These are phyloP conservation scores for Calliphora vicina DNA, from an alignment of 1,140 invertebrate genomes.

Conservation along the genomic window DNA sequence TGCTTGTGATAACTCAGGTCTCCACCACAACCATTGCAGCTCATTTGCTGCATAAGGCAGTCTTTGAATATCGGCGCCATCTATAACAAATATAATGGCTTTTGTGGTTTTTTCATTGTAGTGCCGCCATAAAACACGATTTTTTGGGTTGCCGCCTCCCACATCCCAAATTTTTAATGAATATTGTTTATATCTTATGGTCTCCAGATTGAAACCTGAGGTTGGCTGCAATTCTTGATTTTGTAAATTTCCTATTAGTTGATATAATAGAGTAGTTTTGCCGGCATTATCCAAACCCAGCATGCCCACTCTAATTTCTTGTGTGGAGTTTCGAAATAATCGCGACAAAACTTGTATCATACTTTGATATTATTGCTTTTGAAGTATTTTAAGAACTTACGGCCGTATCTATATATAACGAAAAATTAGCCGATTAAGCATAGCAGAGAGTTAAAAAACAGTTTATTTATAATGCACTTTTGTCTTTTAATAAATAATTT, in stretches of 20 bases:
- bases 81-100: conserved; percentile 90
- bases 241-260: conserved; percentile 86
- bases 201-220: conserved; percentile 91
- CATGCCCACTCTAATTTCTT: conserved; percentile 38
- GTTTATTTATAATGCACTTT: no score
- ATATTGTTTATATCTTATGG: conserved; percentile 89
- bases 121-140: conserved; percentile 78
- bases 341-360: conserved; percentile 26
- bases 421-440: no score
- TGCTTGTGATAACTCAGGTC: conserved; percentile 17
- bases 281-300: conserved; percentile 87
- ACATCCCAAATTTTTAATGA: conserved; percentile 88
- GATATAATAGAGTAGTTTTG: conserved; percentile 92
- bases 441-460: no score
- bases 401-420: no score
- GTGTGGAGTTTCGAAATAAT: conserved; percentile 8
- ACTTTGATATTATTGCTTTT: no score
- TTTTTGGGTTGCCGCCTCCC: conserved; percentile 50
- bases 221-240: conserved; percentile 68
- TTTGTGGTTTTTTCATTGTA: conserved; percentile 83
- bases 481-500: no score
- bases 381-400: neutral
- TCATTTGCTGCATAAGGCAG: conserved; percentile 85
- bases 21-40: conserved; percentile 60
- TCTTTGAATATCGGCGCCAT: conserved; percentile 88